Evolutionary conservation across 2,888 invertebrate species (phyloP).

Genomic region (Heterodera filipjevi): DNA sequence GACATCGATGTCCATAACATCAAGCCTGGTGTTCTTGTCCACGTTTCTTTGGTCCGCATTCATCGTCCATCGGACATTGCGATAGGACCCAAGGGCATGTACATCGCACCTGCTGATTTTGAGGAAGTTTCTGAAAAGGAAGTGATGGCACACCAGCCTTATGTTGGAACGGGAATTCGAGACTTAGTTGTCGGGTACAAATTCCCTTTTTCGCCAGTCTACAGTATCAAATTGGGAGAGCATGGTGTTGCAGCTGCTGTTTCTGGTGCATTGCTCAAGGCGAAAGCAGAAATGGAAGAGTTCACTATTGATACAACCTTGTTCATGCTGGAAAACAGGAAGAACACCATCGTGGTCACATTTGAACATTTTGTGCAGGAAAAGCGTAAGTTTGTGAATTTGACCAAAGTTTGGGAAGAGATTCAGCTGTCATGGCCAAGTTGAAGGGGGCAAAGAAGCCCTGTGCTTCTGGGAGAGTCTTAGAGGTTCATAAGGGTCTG

Average conservation of each 20-base stretch:
- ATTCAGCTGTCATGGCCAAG: not conserved
- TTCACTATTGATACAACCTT: not conserved
- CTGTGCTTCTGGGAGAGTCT: not conserved
- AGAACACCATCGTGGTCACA: not conserved
- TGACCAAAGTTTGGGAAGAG: conserved; percentile 15
- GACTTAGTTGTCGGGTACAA: not conserved
- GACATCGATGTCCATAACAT: not conserved
- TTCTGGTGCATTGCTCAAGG: not conserved
- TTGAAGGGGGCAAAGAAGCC: not conserved
- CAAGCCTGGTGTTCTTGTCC: not conserved
- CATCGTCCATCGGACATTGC: not conserved
- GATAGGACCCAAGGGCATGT: not conserved
- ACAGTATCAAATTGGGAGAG: not conserved
- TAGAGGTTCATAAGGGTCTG: not conserved
- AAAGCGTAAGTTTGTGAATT: conserved; percentile 2
- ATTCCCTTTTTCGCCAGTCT: not conserved
- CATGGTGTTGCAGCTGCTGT: not conserved
- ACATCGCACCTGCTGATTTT: not conserved
- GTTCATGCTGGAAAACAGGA: not conserved
- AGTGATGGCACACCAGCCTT: not conserved
- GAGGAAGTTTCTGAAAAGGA: not conserved
- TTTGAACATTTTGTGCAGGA: not conserved
- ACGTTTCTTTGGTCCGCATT: not conserved
- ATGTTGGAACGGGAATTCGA: not conserved
- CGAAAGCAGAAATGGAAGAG: not conserved